Evolutionary conservation across 2,888 invertebrate genomes (phyloP), one percentile per base, ranked within the genome.

Genomic region (Galerucella nymphaeae): DNA sequence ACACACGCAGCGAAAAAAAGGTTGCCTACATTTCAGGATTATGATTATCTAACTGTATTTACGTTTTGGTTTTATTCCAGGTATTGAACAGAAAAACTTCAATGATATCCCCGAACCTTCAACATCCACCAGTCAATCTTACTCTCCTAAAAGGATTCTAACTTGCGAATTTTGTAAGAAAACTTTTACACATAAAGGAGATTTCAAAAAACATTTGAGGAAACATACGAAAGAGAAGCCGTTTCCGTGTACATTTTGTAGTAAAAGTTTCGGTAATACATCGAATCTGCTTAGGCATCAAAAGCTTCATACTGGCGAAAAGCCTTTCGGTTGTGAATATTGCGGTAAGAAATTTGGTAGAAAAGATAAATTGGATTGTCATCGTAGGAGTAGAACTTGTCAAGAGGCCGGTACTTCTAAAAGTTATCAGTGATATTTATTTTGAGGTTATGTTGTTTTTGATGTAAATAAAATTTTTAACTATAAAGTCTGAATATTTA

Each of bases 251-350:
- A 65, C 77, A 6, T 77, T 81, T 41, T 86, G 86, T 73, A 75
- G 80, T 4, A 82, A 81, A 69, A 83, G 79, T 71, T 86, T 86
- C 76, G 82, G 84, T 0, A 84, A 86, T 70, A 85, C 93, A 73
- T 93, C 93, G 75, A 94, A 93, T 58, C 86, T 94, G 79, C 93
- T 93, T 82, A 89, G 94, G 64, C 94, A 95, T 86, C 90, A 93
- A 82, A 87, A 93, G 69, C 91, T 93, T 2, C 94, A 95, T 84
- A 92, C 92, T 23, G 93, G 93, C 14, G 92, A 93, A 81, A 89
- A 92, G 23, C 94, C 94, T 2, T 94, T 93, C 71, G 75, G 77
- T 20, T 86, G 86, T 72, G 80, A 81, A 42, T 77, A 76, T 61
- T 86, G 86, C 75, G 80, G 82, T 57, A 86, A 83, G 74, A 80